These are phyloP conservation scores for roundworm (Caenorhabditis elegans) DNA, from an alignment of 1,140 invertebrate genomes.

Conservation along the genomic window DNA sequence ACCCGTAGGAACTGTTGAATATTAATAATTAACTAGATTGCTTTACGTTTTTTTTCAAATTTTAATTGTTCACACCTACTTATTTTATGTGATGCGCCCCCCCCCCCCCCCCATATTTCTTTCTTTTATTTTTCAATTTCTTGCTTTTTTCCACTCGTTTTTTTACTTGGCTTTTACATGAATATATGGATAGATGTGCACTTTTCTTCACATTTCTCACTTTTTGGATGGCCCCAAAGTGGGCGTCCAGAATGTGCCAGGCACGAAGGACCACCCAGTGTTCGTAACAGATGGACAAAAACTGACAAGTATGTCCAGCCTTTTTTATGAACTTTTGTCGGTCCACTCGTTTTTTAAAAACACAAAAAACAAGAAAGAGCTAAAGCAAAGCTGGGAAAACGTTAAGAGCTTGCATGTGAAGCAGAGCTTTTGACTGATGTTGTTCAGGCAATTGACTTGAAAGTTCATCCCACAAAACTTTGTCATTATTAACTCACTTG, in stretches of 20 bases:
- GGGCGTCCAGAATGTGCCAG: background rate
- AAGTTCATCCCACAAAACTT: background rate
- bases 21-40: conserved; percentile 8
- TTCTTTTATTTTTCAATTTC: background rate
- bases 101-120: background rate
- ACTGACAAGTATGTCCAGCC: conserved; percentile 17
- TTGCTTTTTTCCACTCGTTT: background rate
- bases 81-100: background rate
- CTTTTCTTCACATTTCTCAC: background rate
- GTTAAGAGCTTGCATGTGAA: background rate
- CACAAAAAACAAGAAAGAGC: too few relatives aligned
- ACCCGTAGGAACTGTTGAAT: conserved; percentile 12
- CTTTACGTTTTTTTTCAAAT: too few relatives aligned
- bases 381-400: background rate
- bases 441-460: background rate
- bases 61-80: background rate
- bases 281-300: background rate
- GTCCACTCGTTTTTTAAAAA: background rate
- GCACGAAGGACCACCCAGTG: conserved; percentile 17
- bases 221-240: conserved; percentile 20
- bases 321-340: conserved; percentile 12
- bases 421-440: background rate
- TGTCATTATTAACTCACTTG: too few relatives aligned
- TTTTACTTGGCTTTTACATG: too few relatives aligned
- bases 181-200: conserved; percentile 23